A percentile compares a stretch with the other conserved stretches of the same genome.
phyloP scores from a whole-genome alignment of 2,888 invertebrate species.

The Drosophila crucigera region DNA sequence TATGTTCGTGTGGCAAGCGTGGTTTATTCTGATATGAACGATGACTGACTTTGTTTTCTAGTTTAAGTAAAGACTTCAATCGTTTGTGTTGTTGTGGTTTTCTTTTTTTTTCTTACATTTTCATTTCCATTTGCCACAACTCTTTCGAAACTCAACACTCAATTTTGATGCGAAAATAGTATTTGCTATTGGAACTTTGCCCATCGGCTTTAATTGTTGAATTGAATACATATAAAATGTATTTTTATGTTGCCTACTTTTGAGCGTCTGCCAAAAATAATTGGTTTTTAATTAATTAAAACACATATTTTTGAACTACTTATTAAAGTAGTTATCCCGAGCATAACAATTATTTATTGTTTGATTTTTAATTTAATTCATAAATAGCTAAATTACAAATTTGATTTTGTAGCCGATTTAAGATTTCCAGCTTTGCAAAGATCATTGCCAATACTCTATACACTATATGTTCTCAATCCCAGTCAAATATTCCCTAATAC shows the following conservation, averaged over 20 bases:
- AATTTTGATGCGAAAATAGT: neutral
- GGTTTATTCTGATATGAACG: neutral
- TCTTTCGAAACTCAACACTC: neutral
- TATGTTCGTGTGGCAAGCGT: neutral
- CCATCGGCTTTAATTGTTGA: neutral
- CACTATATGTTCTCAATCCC: neutral
- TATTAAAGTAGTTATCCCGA: too few relatives aligned
- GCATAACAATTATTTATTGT: too few relatives aligned
- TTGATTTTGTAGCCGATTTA: neutral
- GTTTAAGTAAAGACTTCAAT: neutral
- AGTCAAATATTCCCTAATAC: neutral
- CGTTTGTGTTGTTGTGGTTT: neutral
- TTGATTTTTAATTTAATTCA: neutral
- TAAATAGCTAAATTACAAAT: neutral
- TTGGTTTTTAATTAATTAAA: neutral
- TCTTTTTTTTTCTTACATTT: neutral
- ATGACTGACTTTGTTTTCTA: neutral
- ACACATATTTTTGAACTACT: neutral
- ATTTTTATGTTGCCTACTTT: neutral
- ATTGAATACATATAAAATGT: neutral
- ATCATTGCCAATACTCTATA: neutral
- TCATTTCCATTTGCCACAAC: neutral
- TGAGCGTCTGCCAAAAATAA: neutral
- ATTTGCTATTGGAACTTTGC: neutral
- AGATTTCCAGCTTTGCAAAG: neutral